These are phyloP conservation scores for Phocides pigmalion DNA, from an alignment of 1,140 invertebrate genomes.

Conservation along the genomic window DNA sequence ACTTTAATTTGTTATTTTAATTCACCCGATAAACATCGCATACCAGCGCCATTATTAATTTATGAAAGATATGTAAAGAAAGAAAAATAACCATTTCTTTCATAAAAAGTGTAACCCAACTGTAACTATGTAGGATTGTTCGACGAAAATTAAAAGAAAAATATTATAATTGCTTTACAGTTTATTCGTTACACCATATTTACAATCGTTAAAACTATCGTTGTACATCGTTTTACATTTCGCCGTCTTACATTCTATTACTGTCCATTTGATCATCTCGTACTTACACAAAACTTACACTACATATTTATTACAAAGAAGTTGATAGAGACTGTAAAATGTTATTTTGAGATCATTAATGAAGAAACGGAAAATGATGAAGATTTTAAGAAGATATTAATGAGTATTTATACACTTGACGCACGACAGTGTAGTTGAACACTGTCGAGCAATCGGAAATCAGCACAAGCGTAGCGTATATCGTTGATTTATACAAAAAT, in stretches of 20 bases:
- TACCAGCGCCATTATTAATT: too few relatives aligned
- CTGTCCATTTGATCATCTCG: conserved; percentile 73
- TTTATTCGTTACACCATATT: conserved; percentile 75
- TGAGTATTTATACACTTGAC: conserved; percentile 46
- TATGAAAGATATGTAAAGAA: too few relatives aligned
- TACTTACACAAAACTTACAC: conserved; percentile 44
- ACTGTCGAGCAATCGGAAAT: conserved; percentile 31
- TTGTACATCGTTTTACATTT: conserved; percentile 66
- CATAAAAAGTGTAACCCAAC: too few relatives aligned
- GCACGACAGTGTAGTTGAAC: conserved; percentile 25
- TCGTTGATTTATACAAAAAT: conserved; percentile 23
- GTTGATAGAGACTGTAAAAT: conserved; percentile 40
- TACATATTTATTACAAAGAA: conserved; percentile 43
- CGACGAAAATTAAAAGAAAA: conserved; percentile 33
- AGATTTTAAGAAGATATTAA: conserved; percentile 38
- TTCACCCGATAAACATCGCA: too few relatives aligned
- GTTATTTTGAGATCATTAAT: conserved; percentile 57
- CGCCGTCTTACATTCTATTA: conserved; percentile 65
- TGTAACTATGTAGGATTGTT: too few relatives aligned
- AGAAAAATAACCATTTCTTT: too few relatives aligned
- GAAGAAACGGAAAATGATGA: conserved; percentile 38
- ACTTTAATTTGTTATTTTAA: too few relatives aligned
- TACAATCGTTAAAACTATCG: conserved; percentile 73
- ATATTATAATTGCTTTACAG: conserved; percentile 54
- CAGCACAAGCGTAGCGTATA: conserved; percentile 23